phyloP scores from a whole-genome alignment of 1,140 invertebrate species.

The Melitaea cinxia region DNA sequence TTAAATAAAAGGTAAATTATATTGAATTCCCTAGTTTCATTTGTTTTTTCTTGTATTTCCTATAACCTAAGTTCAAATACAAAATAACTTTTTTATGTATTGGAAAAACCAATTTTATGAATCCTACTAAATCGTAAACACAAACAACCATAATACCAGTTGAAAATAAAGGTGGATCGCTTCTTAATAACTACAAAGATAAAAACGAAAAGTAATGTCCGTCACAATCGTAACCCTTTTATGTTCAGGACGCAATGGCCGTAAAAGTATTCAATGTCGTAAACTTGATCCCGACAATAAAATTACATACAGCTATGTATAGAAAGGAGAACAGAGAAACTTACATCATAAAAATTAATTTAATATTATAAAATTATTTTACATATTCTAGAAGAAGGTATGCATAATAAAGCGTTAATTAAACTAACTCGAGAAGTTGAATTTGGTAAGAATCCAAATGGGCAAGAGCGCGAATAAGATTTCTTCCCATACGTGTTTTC shows the following conservation, averaged over 20 bases:
- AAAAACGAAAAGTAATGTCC: constrained; percentile 22
- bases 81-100: not conserved
- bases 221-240: constrained; percentile 32
- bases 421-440: constrained; percentile 2
- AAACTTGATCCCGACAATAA: constrained; percentile 32
- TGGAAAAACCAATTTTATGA: not conserved
- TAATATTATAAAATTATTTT: constrained; percentile 4
- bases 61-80: not conserved
- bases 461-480: not conserved
- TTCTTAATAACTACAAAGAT: constrained; percentile 22
- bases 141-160: constrained; percentile 9
- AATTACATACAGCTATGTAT: constrained; percentile 26
- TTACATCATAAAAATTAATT: not conserved
- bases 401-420: not conserved
- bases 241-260: constrained; percentile 30
- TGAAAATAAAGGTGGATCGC: constrained; percentile 8
- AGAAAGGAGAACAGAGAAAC: constrained; percentile 2
- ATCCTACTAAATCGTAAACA: not conserved
- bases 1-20: no score
- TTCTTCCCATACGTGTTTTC: not conserved
- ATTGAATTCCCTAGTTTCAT: no score
- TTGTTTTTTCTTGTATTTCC: no score
- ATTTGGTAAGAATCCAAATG: constrained; percentile 8
- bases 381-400: not conserved
- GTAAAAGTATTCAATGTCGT: constrained; percentile 37